Conservation (phyloP, 2,797 vertebrate genomes). For the Paguma larvata region DNA sequence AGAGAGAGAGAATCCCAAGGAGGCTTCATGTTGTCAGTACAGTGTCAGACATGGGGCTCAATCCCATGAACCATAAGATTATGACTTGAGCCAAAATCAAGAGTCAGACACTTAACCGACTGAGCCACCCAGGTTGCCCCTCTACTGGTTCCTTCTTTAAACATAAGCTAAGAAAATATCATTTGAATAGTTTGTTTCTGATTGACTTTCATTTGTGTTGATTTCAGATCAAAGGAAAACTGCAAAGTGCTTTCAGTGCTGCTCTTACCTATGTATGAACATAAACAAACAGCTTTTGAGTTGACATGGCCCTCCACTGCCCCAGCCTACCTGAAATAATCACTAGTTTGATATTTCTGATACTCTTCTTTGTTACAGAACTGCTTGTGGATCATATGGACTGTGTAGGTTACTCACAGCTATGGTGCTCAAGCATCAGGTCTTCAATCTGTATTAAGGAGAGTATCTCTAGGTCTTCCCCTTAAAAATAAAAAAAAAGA, state of each 20-base stretch:
- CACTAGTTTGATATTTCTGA: conserved; percentile 68
- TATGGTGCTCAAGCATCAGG: background rate
- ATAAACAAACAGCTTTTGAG: conserved; percentile 60
- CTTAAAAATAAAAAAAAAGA: too few species aligned
- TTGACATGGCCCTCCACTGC: background rate
- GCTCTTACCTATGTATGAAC: conserved; percentile 52
- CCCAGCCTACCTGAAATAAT: conserved; percentile 41
- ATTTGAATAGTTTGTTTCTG: conserved; percentile 58
- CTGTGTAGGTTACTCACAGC: conserved; percentile 46
- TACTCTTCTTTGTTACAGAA: conserved; percentile 36
- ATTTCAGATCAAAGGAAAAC: conserved; percentile 65
- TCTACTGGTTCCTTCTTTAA: background rate
- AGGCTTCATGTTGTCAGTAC: too few species aligned
- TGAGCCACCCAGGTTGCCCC: too few species aligned
- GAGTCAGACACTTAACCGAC: too few species aligned
- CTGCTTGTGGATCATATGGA: conserved; percentile 31
- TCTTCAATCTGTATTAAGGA: conserved; percentile 47
- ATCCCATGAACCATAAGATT: too few species aligned
- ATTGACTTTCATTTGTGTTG: conserved; percentile 12
- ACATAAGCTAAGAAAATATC: background rate
- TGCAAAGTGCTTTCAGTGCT: conserved; percentile 37
- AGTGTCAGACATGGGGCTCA: too few species aligned
- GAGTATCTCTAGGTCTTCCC: background rate
- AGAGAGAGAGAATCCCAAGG: too few species aligned
- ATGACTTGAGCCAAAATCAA: too few species aligned